Evolutionary conservation across 2,113 vertebrate genomes (phyloP).

Genomic region (Crocuta crocuta): DNA sequence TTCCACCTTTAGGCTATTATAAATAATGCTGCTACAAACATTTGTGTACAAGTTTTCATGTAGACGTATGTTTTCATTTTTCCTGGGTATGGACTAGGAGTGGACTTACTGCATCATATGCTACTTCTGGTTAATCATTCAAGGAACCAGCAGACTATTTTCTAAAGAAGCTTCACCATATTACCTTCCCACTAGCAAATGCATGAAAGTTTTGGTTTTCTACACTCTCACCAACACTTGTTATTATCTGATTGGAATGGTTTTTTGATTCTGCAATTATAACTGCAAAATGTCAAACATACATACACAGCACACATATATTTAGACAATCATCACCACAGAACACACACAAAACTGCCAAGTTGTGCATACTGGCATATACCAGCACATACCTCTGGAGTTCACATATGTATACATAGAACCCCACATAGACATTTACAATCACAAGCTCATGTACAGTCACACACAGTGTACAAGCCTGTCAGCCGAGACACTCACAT

Average conservation of each 20-base stretch:
- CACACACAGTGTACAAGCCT: not conserved
- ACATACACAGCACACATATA: not conserved
- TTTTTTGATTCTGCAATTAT: not conserved
- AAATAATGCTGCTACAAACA: not conserved
- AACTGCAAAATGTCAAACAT: not conserved
- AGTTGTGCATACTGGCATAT: not conserved
- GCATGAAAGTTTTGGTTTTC: not conserved
- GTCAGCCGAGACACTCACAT: not conserved
- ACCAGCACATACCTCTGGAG: not conserved
- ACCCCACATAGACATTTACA: not conserved
- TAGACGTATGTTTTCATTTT: not conserved
- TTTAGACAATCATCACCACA: not conserved
- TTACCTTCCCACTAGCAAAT: not conserved
- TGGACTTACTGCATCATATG: not conserved
- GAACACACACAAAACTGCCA: not conserved
- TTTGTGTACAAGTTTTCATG: not conserved
- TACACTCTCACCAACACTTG: not conserved
- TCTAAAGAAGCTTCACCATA: not conserved
- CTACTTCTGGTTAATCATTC: not conserved
- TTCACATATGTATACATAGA: not conserved
- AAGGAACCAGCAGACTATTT: not conserved
- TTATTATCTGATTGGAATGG: not conserved
- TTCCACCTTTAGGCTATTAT: slow-evolving; percentile 4
- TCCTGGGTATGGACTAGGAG: not conserved
- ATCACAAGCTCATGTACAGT: not conserved